Evolutionary conservation across 1,140 invertebrate species (phyloP), one percentile per base, ranked within the genome.

Genomic region (Linepithema humile): DNA sequence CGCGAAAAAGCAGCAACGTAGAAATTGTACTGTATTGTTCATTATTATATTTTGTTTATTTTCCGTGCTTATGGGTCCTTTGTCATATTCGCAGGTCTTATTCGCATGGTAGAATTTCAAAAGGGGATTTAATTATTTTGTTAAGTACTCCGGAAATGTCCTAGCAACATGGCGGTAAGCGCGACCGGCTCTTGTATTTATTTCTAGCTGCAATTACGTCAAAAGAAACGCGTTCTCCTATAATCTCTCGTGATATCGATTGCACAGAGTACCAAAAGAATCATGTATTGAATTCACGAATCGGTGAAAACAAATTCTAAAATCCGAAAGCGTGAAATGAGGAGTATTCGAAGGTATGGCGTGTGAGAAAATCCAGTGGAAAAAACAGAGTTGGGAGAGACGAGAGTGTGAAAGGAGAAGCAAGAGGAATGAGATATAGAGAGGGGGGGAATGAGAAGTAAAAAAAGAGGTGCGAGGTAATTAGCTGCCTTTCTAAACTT

Each of bases 401-500:
- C 23, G 53, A 55, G 26, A 1, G n/a, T 6, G 35, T 7, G 17
- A 43, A 69, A 82, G 29, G 12, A 45, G 20, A 12, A 53, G 5
- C 35, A 70, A 17, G 10, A 3, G 55, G 5, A 29, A 17, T 17
- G 10, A 70, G 6, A 53, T 26, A 53, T 3, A 50, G 23, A 50
- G 48, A 60, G 38, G 48, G 50, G 38, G 23, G 67, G n/a, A 65
- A 7, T 40, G 32, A 60, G 26, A 26, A 20, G 57, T 7, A 43
- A 50, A 60, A 29, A 73, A 10, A n/a, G n/a, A 45, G 3, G n/a
- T 26, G 17, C 10, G n/a, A 32, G 20, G 73, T 90, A 90, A 90
- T 89, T 90, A 89, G 78, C 74, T 65, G 53, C 12, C 69, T 12
- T 32, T 80, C 70, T 86, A 55, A 89, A 88, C 83, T 74, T 60